phyloP scores from a whole-genome alignment of 1,140 invertebrate genomes.

The Steinernema khuongi region DNA sequence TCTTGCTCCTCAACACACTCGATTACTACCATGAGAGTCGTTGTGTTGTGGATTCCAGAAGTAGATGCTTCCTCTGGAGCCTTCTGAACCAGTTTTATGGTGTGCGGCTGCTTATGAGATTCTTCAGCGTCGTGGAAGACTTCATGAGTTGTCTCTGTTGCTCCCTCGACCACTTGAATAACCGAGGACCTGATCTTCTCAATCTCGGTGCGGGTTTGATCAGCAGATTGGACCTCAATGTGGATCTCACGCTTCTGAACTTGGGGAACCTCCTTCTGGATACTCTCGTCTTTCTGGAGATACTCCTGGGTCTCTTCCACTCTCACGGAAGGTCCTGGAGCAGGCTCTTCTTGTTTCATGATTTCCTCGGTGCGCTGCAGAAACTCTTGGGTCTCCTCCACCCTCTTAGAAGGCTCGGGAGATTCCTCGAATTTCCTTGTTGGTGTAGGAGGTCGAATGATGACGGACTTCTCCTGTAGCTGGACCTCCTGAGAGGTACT shows the following conservation, averaged over 20 bases:
- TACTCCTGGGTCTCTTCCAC: neutral
- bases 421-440: neutral
- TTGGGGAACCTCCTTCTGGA: neutral
- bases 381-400: too few species aligned
- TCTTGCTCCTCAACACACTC: neutral
- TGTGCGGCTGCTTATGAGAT: neutral
- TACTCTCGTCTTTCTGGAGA: neutral
- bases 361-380: neutral
- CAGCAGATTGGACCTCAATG: neutral
- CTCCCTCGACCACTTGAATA: neutral
- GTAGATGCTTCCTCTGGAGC: neutral
- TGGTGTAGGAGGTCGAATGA: neutral
- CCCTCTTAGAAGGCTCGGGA: too few species aligned
- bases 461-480: neutral
- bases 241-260: neutral
- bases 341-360: too few species aligned
- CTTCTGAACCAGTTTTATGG: neutral
- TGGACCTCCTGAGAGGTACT: neutral
- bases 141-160: neutral
- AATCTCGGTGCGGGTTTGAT: neutral
- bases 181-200: too few species aligned
- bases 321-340: neutral
- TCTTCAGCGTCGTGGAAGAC: conserved; percentile 15
- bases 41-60: neutral
- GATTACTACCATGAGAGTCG: neutral